Evolutionary conservation across 2,113 vertebrate species (phyloP).

Genomic region (Galbula dea): DNA sequence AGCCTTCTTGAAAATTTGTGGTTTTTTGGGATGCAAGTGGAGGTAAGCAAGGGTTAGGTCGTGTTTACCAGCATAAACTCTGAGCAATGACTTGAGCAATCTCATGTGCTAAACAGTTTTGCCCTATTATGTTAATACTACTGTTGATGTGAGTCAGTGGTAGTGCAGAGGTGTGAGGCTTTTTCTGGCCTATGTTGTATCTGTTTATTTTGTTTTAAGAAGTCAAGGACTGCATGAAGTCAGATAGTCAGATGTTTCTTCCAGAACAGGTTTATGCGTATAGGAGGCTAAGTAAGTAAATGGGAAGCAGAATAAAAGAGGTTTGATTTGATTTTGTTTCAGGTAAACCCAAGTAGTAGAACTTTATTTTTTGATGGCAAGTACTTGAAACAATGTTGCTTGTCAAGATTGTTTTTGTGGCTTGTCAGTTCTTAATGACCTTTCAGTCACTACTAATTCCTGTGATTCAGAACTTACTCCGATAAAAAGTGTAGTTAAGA

Average conservation of each 20-base stretch:
- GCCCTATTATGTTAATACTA: neutral
- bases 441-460: neutral
- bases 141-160: constrained; percentile 19
- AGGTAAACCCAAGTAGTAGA: neutral
- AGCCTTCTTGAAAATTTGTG: neutral
- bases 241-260: neutral
- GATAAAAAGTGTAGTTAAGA: neutral
- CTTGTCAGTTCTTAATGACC: neutral
- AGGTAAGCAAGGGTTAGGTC: neutral
- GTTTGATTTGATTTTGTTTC: neutral
- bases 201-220: neutral
- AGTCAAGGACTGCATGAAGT: neutral
- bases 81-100: neutral
- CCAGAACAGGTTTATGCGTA: neutral
- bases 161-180: neutral
- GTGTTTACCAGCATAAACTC: neutral
- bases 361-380: neutral
- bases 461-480: neutral
- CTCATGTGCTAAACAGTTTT: neutral
- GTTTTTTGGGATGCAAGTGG: neutral
- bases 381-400: neutral
- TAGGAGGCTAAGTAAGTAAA: neutral
- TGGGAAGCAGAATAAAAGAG: neutral
- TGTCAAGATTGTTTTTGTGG: neutral
- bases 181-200: neutral